These are phyloP conservation scores for Phyllopteryx taeniolatus DNA, from an alignment of 2,113 vertebrate species.

Conservation along the genomic window DNA sequence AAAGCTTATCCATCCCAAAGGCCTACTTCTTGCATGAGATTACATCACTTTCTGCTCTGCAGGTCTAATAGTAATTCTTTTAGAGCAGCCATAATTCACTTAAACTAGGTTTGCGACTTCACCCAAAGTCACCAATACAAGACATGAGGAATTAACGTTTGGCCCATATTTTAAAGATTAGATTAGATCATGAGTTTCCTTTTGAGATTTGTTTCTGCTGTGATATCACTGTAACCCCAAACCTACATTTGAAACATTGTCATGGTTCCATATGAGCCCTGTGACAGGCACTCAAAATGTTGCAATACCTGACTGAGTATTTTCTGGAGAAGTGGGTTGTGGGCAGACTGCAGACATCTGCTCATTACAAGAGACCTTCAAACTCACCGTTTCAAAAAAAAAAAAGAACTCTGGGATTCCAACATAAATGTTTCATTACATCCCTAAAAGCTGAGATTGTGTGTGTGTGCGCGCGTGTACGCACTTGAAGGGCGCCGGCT, in stretches of 20 bases:
- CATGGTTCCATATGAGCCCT: conserved; percentile 17
- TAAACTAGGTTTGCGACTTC: conserved; percentile 22
- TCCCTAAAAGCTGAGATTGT: conserved; percentile 56
- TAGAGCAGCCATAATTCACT: conserved; percentile 42
- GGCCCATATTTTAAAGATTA: conserved; percentile 12
- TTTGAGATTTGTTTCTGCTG: conserved; percentile 5
- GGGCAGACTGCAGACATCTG: conserved; percentile 62
- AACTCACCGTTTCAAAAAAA: conserved; percentile 45
- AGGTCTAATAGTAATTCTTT: conserved; percentile 31
- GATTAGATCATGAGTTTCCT: neutral
- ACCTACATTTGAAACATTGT: conserved; percentile 31
- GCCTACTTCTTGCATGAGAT: conserved; percentile 47
- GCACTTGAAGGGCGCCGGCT: conserved; percentile 64
- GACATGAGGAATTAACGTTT: conserved; percentile 22
- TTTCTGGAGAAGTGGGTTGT: conserved; percentile 36
- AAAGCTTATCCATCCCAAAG: conserved; percentile 28
- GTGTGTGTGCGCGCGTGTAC: conserved; percentile 1
- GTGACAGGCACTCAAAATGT: conserved; percentile 1
- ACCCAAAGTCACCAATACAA: conserved; percentile 53
- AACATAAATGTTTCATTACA: conserved; percentile 71
- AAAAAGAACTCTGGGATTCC: conserved; percentile 35
- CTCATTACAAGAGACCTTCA: conserved; percentile 68
- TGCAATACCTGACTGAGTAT: conserved; percentile 40
- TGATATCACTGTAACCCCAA: conserved; percentile 11
- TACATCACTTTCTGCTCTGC: conserved; percentile 53